A percentile compares a stretch with the other conserved stretches of the same genome.
Evolutionary conservation across 2,113 vertebrate genomes (phyloP).

Genomic region (Thunnus maccoyii): DNA sequence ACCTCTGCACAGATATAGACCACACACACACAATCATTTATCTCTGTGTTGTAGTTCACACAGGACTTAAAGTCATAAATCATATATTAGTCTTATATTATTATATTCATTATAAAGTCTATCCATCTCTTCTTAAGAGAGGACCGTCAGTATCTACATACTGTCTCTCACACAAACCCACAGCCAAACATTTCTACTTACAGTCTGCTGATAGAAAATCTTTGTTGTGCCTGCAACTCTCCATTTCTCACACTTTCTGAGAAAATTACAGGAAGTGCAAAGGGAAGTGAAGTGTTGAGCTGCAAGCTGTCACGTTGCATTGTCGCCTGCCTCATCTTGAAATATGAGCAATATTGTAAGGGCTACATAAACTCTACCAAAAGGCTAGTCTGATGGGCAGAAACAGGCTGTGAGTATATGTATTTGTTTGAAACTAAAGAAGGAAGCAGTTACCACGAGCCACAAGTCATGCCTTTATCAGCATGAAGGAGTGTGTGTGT

Average conservation of each 20-base stretch:
- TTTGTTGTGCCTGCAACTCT: slow-evolving; percentile 23
- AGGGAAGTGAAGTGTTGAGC: slow-evolving; percentile 68
- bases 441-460: slow-evolving; percentile 41
- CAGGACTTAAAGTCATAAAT: neutral
- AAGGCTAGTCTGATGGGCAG: neutral
- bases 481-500: slow-evolving; percentile 1
- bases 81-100: neutral
- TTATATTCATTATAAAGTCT: neutral
- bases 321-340: neutral
- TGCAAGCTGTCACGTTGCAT: neutral
- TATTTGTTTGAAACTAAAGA: slow-evolving; percentile 1
- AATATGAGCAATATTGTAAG: neutral
- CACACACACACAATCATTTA: neutral
- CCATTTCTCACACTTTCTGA: slow-evolving; percentile 58
- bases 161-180: neutral
- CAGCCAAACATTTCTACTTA: slow-evolving; percentile 52
- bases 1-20: neutral
- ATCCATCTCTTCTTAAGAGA: neutral
- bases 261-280: slow-evolving; percentile 78
- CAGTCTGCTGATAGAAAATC: slow-evolving; percentile 30
- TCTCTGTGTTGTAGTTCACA: neutral
- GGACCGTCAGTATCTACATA: neutral
- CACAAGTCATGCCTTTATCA: slow-evolving; percentile 11
- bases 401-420: neutral
- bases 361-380: neutral